Base-by-base conservation (phyloP, 2,113 vertebrate species). In the Actenoides lindsayi region DNA sequence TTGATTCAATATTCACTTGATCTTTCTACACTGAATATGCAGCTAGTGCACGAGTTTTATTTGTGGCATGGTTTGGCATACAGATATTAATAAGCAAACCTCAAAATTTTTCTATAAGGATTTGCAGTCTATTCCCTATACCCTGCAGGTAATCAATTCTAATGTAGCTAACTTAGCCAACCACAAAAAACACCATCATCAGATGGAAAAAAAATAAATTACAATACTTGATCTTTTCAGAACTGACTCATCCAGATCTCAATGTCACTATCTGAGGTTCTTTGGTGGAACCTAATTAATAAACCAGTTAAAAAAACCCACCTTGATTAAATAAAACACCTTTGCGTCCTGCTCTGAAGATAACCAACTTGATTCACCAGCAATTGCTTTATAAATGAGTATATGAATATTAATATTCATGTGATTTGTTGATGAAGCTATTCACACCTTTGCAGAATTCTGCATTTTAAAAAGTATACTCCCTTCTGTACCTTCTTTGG, bases 351-450 rank as follows among this genome's bases (percentile, higher is more conserved):
- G 33, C 54, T 90, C 56, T 90, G 83, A 86, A 90, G 71, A n/a
- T 75, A 77, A 89, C 30, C 16, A 68, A 48, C 83, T 81, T 94
- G 39, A 87, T 94, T 92, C 73, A 51, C 48, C 56, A 83, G 30
- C 3, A 0, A 74, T 81, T 92, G 75, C 86, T 93, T 96, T 95
- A 67, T 71, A 96, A 95, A 74, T 81, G 51, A 90, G 27, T 65
- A 21, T 28, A 92, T 93, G 59, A 50, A 88, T 78, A 96, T 95
- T 89, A 95, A 96, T 93, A 93, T 81, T 94, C 28, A 86, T 86
- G 46, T 78, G 64, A 60, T 92, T 90, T 42, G 56, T 89, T 95
- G 92, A 96, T 96, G 56, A 87, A 92, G 77, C 56, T 89, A 78
- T 96, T 96, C 81, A 90, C 76, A 92, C 71, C 69, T 92, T 89